A percentile compares a stretch with the other conserved stretches of the same genome.
These are phyloP conservation scores for Eumacrocentrus americanus DNA, from an alignment of 2,888 invertebrate genomes.

Conservation along the genomic window DNA sequence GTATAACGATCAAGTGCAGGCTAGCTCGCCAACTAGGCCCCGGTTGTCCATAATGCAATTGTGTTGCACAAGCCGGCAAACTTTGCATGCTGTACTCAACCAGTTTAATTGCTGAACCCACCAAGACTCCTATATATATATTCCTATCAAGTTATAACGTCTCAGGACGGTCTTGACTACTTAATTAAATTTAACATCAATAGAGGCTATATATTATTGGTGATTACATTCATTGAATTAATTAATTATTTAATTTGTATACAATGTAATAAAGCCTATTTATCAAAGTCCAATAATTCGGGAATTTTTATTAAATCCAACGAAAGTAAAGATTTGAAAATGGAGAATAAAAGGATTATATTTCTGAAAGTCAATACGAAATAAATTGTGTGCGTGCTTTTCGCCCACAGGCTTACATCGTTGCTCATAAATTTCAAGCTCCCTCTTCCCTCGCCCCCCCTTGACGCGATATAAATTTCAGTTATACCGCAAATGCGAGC, in stretches of 20 bases:
- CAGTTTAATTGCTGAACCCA: constrained; percentile 19
- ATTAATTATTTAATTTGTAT: too few species aligned
- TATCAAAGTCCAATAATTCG: too few species aligned
- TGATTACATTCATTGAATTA: too few species aligned
- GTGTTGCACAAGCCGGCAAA: constrained; percentile 32
- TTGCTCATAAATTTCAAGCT: constrained; percentile 1
- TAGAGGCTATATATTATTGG: too few species aligned
- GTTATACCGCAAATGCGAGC: not conserved
- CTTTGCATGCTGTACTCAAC: constrained; percentile 31
- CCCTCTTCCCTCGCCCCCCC: not conserved
- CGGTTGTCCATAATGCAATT: constrained; percentile 33
- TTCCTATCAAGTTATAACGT: too few species aligned
- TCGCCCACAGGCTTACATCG: not conserved
- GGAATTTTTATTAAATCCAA: not conserved
- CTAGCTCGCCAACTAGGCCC: not conserved
- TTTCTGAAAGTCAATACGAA: not conserved
- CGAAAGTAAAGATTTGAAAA: not conserved
- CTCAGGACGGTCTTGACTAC: too few species aligned
- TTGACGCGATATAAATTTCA: constrained; percentile 12
- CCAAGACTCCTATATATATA: not conserved
- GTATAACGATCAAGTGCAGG: not conserved
- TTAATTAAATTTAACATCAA: too few species aligned
- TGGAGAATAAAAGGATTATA: not conserved
- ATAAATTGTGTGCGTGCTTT: not conserved
- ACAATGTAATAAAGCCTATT: too few species aligned